phyloP scores from a whole-genome alignment of 2,888 invertebrate genomes.

The Cryptocheilus praepositus region DNA sequence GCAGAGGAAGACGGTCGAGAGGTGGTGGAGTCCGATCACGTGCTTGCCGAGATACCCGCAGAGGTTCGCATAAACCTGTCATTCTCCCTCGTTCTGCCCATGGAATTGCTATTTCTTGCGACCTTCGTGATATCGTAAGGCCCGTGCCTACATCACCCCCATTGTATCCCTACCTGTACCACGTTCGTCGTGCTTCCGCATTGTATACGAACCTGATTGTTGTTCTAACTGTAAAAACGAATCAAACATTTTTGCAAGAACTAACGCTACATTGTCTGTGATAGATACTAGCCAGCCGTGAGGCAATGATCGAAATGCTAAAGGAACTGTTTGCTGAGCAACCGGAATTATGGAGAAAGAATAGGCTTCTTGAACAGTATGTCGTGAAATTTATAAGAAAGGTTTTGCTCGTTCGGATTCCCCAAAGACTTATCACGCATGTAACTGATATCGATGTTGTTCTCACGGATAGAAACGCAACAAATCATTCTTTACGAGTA shows the following conservation, averaged over 20 bases:
- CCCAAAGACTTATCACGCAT: neutral
- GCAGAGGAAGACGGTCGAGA: constrained; percentile 41
- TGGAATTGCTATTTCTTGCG: constrained; percentile 52
- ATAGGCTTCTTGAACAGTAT: constrained; percentile 50
- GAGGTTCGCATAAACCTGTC: constrained; percentile 61
- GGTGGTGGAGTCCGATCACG: constrained; percentile 43
- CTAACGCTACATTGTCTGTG: constrained; percentile 4
- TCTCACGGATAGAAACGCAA: constrained; percentile 43
- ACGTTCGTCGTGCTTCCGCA: constrained; percentile 19
- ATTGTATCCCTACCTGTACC: constrained; percentile 23
- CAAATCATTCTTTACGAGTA: constrained; percentile 33
- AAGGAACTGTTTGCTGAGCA: constrained; percentile 41
- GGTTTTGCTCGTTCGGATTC: constrained; percentile 21
- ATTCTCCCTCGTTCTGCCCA: constrained; percentile 46
- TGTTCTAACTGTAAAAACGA: constrained; percentile 2
- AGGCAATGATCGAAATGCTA: constrained; percentile 42
- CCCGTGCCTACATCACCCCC: constrained; percentile 31
- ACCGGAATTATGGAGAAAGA: constrained; percentile 41
- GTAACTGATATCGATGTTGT: neutral
- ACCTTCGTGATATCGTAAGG: constrained; percentile 52
- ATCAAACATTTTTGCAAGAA: constrained; percentile 1
- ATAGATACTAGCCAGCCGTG: constrained; percentile 52
- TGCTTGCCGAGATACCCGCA: constrained; percentile 50
- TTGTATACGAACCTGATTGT: constrained; percentile 17
- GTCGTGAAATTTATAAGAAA: constrained; percentile 40